Conservation (phyloP, 2,888 invertebrate genomes). For the Drosophila prostipennis region DNA sequence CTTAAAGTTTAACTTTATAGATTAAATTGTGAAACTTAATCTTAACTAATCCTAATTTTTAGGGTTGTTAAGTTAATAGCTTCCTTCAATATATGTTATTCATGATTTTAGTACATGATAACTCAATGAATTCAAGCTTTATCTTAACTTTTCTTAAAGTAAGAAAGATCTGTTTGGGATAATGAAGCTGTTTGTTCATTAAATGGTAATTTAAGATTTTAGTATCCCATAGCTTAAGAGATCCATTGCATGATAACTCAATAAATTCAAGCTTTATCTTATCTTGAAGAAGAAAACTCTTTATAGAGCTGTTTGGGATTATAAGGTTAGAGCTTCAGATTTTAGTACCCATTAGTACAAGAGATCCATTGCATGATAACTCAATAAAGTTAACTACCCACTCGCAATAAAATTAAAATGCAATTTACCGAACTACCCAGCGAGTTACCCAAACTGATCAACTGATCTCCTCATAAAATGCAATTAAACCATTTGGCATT, state of each 20-base stretch:
- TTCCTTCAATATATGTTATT: too few species aligned
- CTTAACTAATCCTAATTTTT: too few species aligned
- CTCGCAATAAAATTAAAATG: slow-evolving; percentile 1
- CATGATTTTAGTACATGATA: too few species aligned
- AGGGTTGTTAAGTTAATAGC: too few species aligned
- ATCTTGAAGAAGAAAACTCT: background rate
- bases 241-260: too few species aligned
- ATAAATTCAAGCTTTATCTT: background rate
- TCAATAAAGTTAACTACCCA: background rate
- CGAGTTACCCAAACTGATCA: background rate
- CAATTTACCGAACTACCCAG: background rate
- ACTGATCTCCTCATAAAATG: background rate
- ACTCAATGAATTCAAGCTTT: too few species aligned
- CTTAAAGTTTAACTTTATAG: too few species aligned
- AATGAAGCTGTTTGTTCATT: too few species aligned
- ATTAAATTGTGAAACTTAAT: too few species aligned
- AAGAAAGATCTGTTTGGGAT: too few species aligned
- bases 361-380: background rate
- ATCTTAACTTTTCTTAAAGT: background rate
- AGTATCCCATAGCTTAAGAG: too few species aligned
- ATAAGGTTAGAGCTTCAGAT: background rate
- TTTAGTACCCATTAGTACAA: background rate
- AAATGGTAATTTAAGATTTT: too few species aligned
- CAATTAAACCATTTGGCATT: slow-evolving; percentile 19
- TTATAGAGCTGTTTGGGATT: background rate